phyloP scores from a whole-genome alignment of 1,140 invertebrate species.

The Apocrypta bakeri region DNA sequence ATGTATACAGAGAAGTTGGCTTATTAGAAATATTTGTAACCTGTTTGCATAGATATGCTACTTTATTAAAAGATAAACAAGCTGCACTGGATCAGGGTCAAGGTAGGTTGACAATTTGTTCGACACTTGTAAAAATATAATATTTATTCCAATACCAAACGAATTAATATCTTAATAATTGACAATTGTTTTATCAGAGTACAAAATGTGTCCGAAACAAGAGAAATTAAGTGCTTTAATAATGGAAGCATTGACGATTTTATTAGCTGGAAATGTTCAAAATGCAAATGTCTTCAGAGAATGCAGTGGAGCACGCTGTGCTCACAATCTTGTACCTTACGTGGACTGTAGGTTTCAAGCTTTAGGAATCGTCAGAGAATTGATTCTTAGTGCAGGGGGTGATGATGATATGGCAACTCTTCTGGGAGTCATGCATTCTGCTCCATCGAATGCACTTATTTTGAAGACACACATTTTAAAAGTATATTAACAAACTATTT shows the following conservation, averaged over 20 bases:
- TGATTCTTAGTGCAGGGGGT: constrained; percentile 91
- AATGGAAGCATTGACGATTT: constrained; percentile 89
- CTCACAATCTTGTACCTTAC: constrained; percentile 92
- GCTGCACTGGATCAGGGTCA: constrained; percentile 69
- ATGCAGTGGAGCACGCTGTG: constrained; percentile 92
- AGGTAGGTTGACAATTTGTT: constrained; percentile 58
- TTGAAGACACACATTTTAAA: constrained; percentile 95
- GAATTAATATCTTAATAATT: constrained; percentile 31
- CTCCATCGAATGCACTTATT: constrained; percentile 84
- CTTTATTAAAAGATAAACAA: constrained; percentile 84
- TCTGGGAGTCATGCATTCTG: constrained; percentile 92
- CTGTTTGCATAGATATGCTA: constrained; percentile 91
- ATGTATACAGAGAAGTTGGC: constrained; percentile 98
- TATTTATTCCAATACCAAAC: constrained; percentile 18
- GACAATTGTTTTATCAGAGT: constrained; percentile 63
- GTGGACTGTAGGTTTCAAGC: constrained; percentile 87
- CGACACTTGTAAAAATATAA: not conserved
- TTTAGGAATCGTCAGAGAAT: constrained; percentile 87
- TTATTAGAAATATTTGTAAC: constrained; percentile 97
- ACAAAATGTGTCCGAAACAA: constrained; percentile 78
- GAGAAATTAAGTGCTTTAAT: constrained; percentile 88
- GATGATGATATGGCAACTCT: constrained; percentile 97
- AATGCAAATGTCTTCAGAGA: constrained; percentile 96
- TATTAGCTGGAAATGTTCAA: constrained; percentile 86
- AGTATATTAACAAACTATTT: constrained; percentile 68